Evolutionary conservation across 2,113 vertebrate genomes (phyloP).

Genomic region (Eolophus roseicapilla): DNA sequence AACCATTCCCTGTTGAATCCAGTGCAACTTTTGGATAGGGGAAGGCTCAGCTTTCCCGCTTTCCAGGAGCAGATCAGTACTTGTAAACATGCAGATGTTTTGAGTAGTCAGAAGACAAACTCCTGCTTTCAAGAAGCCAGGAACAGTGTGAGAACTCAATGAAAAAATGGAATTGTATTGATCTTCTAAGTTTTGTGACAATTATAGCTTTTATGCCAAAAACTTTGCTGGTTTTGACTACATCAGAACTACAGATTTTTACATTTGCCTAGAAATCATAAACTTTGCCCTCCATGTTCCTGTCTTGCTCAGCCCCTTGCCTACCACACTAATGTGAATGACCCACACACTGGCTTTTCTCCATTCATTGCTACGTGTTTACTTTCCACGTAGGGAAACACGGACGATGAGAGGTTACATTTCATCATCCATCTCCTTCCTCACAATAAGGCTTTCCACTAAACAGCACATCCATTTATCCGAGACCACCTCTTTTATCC

Average conservation of each 20-base stretch:
- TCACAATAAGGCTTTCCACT: background rate
- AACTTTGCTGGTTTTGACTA: background rate
- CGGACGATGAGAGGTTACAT: background rate
- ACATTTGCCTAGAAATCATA: background rate
- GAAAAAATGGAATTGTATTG: accelerated
- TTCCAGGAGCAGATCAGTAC: background rate
- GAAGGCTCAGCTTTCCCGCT: background rate
- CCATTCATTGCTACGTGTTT: background rate
- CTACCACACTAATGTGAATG: background rate
- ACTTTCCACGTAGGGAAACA: background rate
- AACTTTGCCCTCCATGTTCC: background rate
- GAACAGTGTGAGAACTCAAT: background rate
- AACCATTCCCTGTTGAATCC: background rate
- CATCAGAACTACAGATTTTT: background rate
- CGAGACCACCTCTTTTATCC: background rate
- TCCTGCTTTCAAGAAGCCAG: background rate
- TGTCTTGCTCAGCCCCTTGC: background rate
- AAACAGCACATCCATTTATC: background rate
- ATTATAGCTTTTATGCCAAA: background rate
- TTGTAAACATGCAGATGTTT: background rate
- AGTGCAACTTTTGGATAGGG: background rate
- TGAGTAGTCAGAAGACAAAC: background rate
- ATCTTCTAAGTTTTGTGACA: background rate
- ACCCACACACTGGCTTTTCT: background rate
- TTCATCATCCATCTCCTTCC: background rate